A percentile compares a stretch with the other conserved stretches of the same genome.
phyloP scores from a whole-genome alignment of 2,888 invertebrate genomes.

The Macrosoma leucophasiata region DNA sequence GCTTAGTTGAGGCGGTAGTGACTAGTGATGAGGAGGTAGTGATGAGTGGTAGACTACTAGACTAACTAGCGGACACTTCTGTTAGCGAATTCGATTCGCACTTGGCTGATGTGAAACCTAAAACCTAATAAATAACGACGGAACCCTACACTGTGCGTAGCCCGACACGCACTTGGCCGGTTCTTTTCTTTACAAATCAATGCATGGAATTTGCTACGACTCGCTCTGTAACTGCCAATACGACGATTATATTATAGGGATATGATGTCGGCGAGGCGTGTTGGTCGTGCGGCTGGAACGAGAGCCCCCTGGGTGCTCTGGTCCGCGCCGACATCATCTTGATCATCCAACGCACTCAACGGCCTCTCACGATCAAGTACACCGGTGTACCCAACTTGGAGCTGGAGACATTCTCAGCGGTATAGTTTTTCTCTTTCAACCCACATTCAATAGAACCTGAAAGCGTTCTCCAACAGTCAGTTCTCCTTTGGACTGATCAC shows the following conservation, averaged over 20 bases:
- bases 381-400: slow-evolving; percentile 45
- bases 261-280: slow-evolving; percentile 47
- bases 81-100: too few relatives aligned
- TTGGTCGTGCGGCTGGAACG: slow-evolving; percentile 52
- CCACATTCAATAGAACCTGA: background rate
- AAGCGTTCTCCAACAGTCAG: background rate
- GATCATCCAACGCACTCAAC: slow-evolving; percentile 43
- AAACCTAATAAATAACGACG: too few relatives aligned
- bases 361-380: slow-evolving; percentile 49
- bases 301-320: slow-evolving; percentile 37
- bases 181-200: too few relatives aligned
- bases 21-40: too few relatives aligned
- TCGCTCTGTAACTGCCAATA: too few relatives aligned
- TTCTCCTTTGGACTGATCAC: background rate
- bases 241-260: slow-evolving; percentile 31
- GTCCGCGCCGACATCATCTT: slow-evolving; percentile 39
- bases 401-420: slow-evolving; percentile 54
- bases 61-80: too few relatives aligned
- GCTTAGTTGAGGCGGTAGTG: too few relatives aligned
- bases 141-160: too few relatives aligned
- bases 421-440: slow-evolving; percentile 22
- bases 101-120: too few relatives aligned
- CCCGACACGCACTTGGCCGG: too few relatives aligned
- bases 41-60: too few relatives aligned
- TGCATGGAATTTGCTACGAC: too few relatives aligned